Conservation (phyloP, 2,888 invertebrate species). For the Resseliella maxima region DNA sequence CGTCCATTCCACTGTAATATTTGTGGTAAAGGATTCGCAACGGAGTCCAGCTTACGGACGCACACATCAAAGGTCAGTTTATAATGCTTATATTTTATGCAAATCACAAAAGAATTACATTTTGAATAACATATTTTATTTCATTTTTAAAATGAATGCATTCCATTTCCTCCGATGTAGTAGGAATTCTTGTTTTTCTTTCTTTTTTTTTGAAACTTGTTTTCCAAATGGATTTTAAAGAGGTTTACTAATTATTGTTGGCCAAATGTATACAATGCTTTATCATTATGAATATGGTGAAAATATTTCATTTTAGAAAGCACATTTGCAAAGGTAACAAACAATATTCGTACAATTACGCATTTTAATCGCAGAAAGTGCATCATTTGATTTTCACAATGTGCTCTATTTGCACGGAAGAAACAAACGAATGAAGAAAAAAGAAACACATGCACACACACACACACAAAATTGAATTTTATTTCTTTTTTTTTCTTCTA, state of each 20-base stretch:
- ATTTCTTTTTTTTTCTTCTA: neutral
- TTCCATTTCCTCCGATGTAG: too few species aligned
- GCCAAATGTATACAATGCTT: too few species aligned
- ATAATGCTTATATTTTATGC: too few species aligned
- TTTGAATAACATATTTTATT: too few species aligned
- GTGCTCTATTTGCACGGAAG: too few species aligned
- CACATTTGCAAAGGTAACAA: neutral
- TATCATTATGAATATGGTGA: too few species aligned
- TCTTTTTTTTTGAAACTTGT: too few species aligned
- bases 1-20: conserved; percentile 96
- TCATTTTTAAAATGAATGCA: neutral
- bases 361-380: neutral
- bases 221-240: neutral
- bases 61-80: conserved; percentile 97
- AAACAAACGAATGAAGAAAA: neutral
- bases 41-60: conserved; percentile 93
- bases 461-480: neutral
- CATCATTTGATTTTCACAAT: too few species aligned
- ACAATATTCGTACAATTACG: neutral
- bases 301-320: too few species aligned
- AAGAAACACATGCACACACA: neutral
- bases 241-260: neutral
- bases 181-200: too few species aligned
- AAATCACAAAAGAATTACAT: too few species aligned
- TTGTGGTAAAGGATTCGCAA: conserved; percentile 96